Evolutionary conservation across 2,888 invertebrate genomes (phyloP), one percentile per base, ranked within the genome.

Genomic region (Netelia inedita): DNA sequence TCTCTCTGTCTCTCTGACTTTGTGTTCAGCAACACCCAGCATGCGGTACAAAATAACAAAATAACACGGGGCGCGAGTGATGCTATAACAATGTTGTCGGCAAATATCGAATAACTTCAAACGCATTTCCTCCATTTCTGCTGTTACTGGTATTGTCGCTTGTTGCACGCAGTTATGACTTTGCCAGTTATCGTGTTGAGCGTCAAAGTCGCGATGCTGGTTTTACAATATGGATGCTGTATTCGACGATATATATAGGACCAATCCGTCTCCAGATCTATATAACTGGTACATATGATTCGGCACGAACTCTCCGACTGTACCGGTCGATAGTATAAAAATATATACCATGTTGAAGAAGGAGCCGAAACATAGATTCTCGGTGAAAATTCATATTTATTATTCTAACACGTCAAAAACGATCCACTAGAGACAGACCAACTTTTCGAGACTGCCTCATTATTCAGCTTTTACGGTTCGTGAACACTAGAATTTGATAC

Each of bases 21-120:
- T 85, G 81, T 79, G 69, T 74, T 65, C 11, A 19, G n/a, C 63
- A 71, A 57, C 46, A 75, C 71, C 41, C 66, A 46, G 46, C 57
- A 78, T 68, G 63, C 68, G 81, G 72, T 65, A 35, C 61, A 68
- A 79, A 79, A 82, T 65, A 72, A 35, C 35, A 35, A 35, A 35
- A 35, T 35, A 55, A 81, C 68, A 69, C 55, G 16, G 63, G 73
- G 19, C 9, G 55, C 28, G 57, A 79, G 72, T 73, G 71, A 53
- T 50, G 71, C 66, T 73, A 79, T 57, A 74, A 82, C 71, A 74
- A 85, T 71, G 79, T 82, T 75, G 85, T 75, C 79, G 75, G 79
- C 82, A 82, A 82, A 85, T 85, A 82, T 82, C 85, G 79, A 85
- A 79, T 79, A 79, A 72, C 75, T 85, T 57, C 61, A 75, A 82